These are phyloP conservation scores for Champsocephalus gunnari DNA, from an alignment of 2,797 vertebrate species.

Conservation along the genomic window DNA sequence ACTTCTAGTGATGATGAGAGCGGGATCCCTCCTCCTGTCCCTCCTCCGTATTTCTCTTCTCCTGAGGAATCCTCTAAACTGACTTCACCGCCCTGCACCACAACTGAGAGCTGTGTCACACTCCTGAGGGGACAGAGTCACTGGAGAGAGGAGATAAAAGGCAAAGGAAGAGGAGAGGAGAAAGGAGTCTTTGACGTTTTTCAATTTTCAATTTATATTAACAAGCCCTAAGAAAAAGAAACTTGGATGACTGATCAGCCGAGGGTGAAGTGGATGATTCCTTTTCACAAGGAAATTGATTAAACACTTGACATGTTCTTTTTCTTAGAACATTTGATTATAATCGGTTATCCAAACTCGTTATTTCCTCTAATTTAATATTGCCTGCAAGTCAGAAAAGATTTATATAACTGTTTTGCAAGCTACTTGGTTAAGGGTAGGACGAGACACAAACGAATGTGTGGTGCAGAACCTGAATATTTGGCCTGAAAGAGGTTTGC, in stretches of 20 bases:
- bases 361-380: conserved; percentile 1
- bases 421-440: neutral
- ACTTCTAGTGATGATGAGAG: conserved; percentile 1
- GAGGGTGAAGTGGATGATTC: neutral
- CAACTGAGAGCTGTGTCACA: conserved; percentile 8
- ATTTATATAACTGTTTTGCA: neutral
- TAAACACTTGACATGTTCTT: neutral
- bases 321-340: neutral
- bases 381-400: neutral
- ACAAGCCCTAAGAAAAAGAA: neutral
- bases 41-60: conserved; percentile 4
- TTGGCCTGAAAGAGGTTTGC: conserved; percentile 5
- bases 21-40: neutral
- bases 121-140: conserved; percentile 24
- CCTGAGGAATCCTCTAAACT: conserved; percentile 23
- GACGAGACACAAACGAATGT: neutral
- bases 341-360: neutral
- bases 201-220: neutral
- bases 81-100: conserved; percentile 6
- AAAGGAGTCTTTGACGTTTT: neutral
- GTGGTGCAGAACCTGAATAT: neutral
- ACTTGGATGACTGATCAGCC: neutral
- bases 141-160: conserved; percentile 4
- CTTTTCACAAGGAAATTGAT: neutral
- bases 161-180: neutral